Conservation (phyloP, 1,140 invertebrate species). For the Phocides pigmalion region DNA sequence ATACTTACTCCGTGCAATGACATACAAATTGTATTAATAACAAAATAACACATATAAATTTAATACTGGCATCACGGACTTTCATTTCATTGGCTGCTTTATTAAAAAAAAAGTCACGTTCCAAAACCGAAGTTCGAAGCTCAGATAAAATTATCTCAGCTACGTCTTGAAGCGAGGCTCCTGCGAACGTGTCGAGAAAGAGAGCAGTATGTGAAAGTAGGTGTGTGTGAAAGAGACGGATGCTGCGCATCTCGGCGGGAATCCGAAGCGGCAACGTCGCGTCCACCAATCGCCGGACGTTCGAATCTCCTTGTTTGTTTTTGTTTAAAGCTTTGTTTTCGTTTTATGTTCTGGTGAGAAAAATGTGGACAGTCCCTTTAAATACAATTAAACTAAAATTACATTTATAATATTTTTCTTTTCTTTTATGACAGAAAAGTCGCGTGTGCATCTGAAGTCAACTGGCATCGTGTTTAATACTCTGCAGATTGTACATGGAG, state of each 20-base stretch:
- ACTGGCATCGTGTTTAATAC: too few species aligned
- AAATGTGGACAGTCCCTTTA: conserved; percentile 39
- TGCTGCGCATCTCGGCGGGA: conserved; percentile 64
- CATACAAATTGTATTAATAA: not conserved
- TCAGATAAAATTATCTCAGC: conserved; percentile 79
- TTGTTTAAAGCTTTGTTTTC: conserved; percentile 58
- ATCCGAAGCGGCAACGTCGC: conserved; percentile 76
- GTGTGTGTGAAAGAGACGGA: conserved; percentile 47
- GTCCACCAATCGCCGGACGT: conserved; percentile 75
- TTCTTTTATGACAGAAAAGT: too few species aligned
- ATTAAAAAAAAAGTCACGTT: conserved; percentile 72
- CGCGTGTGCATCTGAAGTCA: too few species aligned
- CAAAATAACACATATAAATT: conserved; percentile 33
- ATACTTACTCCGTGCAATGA: not conserved
- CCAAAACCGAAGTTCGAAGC: conserved; percentile 62
- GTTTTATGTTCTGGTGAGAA: conserved; percentile 42
- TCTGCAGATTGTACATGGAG: too few species aligned
- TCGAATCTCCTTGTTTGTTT: conserved; percentile 58
- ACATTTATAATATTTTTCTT: not conserved
- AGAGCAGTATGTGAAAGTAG: conserved; percentile 32
- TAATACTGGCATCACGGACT: conserved; percentile 32
- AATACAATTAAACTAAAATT: not conserved
- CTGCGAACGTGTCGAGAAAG: conserved; percentile 65
- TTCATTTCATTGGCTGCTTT: conserved; percentile 57
- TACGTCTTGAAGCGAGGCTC: conserved; percentile 79